phyloP scores from a whole-genome alignment of 2,888 invertebrate species.

The Oasisia sp. region DNA sequence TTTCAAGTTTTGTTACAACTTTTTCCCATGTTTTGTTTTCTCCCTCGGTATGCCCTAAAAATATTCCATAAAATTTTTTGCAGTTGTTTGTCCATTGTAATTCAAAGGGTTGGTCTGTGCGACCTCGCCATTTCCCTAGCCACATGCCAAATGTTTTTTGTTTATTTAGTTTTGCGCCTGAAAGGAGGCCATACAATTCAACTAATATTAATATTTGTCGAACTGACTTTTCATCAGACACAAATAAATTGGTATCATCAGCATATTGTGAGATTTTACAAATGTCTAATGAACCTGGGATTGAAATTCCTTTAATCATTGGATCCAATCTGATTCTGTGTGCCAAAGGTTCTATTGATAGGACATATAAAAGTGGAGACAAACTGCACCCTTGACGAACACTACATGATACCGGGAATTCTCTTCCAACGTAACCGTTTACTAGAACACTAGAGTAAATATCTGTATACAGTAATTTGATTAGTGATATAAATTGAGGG shows the following conservation, averaged over 20 bases:
- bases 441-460: slow-evolving; percentile 25
- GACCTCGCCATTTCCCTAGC: not conserved
- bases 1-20: no score
- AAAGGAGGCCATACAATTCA: not conserved
- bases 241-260: not conserved
- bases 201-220: not conserved
- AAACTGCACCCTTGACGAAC: no score
- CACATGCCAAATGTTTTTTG: slow-evolving; percentile 23
- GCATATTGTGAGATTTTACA: slow-evolving; percentile 8
- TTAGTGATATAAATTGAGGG: no score
- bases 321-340: not conserved
- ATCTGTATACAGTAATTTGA: no score
- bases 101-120: not conserved
- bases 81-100: not conserved
- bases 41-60: not conserved
- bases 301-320: not conserved
- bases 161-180: slow-evolving; percentile 17
- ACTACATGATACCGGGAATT: not conserved
- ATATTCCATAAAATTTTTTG: not conserved
- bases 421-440: not conserved
- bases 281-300: not conserved
- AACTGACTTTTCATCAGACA: not conserved
- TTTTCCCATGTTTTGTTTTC: not conserved
- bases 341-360: slow-evolving; percentile 26
- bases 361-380: slow-evolving; percentile 22